Conservation (phyloP, 37 sponge, comb jelly and placozoan species). For the Halichondria panicea region DNA sequence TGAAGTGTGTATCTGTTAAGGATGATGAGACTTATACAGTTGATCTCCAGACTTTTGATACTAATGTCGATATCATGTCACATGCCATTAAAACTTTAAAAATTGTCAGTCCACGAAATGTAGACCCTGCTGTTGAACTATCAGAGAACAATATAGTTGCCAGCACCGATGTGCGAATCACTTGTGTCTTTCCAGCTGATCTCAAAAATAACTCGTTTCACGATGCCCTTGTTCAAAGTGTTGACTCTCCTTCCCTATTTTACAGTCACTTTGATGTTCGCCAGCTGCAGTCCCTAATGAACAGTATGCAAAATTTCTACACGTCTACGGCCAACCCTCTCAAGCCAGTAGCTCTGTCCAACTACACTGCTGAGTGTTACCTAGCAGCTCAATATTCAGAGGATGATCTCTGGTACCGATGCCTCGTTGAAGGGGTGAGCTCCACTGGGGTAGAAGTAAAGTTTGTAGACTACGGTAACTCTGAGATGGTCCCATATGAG, state of each 20-base stretch:
- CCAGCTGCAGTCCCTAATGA: slow-evolving; percentile 18
- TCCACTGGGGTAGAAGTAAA: background rate
- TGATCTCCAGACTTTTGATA: slow-evolving; percentile 1
- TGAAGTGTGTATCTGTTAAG: slow-evolving; percentile 16
- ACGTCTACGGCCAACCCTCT: background rate
- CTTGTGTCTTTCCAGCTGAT: background rate
- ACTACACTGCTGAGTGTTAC: slow-evolving; percentile 14
- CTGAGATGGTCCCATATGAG: slow-evolving; percentile 6
- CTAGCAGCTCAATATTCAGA: slow-evolving; percentile 37
- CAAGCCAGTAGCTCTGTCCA: too few relatives aligned
- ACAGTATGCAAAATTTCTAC: slow-evolving; percentile 7
- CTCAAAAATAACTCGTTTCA: slow-evolving; percentile 6
- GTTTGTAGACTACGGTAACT: slow-evolving; percentile 74
- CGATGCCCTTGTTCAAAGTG: slow-evolving; percentile 15
- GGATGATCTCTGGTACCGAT: slow-evolving; percentile 59
- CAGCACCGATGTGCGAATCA: background rate
- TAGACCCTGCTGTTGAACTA: background rate
- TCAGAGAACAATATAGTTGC: background rate
- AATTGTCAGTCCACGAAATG: slow-evolving; percentile 6
- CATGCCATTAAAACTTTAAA: background rate
- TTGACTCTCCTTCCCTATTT: slow-evolving; percentile 34
- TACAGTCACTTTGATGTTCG: slow-evolving; percentile 48
- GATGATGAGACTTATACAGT: slow-evolving; percentile 12
- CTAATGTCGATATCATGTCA: slow-evolving; percentile 4
- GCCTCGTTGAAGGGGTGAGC: background rate